Percentiles rank a stretch among this genome's conserved stretches.
Evolutionary conservation across 2,888 invertebrate species (phyloP).

Genomic region (Pemphredon lugubris): DNA sequence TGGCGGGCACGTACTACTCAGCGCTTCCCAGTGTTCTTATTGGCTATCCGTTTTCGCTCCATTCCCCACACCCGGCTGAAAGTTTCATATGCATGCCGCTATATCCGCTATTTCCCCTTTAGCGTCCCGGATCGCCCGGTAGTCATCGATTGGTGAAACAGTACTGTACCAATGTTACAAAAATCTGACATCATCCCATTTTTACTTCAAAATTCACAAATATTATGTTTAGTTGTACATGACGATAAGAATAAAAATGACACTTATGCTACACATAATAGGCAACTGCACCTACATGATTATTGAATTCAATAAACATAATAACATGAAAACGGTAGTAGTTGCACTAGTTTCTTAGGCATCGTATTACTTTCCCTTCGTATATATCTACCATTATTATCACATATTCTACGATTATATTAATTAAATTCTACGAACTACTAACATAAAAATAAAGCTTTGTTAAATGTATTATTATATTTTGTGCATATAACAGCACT

Average conservation of each 20-base stretch:
- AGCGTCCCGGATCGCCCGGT: slow-evolving; percentile 32
- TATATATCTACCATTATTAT: too few relatives aligned
- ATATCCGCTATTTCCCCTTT: slow-evolving; percentile 41
- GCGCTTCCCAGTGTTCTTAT: slow-evolving; percentile 43
- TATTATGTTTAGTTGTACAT: background rate
- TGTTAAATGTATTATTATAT: background rate
- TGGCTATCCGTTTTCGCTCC: slow-evolving; percentile 51
- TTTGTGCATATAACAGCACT: background rate
- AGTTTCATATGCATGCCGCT: slow-evolving; percentile 42
- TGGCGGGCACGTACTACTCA: slow-evolving; percentile 57
- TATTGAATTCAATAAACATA: background rate
- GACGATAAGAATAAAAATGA: background rate
- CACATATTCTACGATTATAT: background rate
- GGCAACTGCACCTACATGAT: background rate
- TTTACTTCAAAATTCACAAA: background rate
- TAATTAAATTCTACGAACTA: too few relatives aligned
- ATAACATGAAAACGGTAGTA: background rate
- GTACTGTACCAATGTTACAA: slow-evolving; percentile 48
- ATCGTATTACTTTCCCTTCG: too few relatives aligned
- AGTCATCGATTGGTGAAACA: slow-evolving; percentile 66
- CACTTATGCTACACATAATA: background rate
- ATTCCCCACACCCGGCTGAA: slow-evolving; percentile 45
- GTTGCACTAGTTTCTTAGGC: too few relatives aligned
- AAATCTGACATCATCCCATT: background rate
- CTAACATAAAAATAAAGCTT: too few relatives aligned